Percentiles rank a stretch among this genome's conserved stretches.
These are phyloP conservation scores for Drosophila punjabiensis DNA, from an alignment of 1,140 invertebrate species.

Conservation along the genomic window DNA sequence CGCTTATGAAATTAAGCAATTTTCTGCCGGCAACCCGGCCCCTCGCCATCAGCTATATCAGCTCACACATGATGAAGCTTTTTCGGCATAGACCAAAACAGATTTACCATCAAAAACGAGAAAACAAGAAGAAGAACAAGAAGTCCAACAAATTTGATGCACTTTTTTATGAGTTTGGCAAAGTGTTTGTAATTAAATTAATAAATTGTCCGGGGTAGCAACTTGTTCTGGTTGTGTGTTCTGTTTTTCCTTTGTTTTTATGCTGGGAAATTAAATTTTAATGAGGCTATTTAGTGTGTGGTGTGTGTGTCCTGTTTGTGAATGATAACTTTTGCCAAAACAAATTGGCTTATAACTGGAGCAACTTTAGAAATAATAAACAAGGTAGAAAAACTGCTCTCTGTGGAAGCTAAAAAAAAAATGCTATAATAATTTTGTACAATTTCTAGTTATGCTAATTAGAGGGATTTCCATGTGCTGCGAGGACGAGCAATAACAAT, in stretches of 20 bases:
- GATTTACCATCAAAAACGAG: slow-evolving; percentile 54
- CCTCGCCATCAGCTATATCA: not conserved
- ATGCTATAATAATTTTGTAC: not conserved
- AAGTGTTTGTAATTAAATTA: slow-evolving; percentile 79
- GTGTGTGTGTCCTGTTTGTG: slow-evolving; percentile 26
- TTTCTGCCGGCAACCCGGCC: slow-evolving; percentile 18
- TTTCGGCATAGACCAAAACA: slow-evolving; percentile 64
- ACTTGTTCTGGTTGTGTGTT: slow-evolving; percentile 28
- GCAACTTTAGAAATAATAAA: slow-evolving; percentile 21
- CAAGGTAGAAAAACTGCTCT: not conserved
- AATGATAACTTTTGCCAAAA: slow-evolving; percentile 33
- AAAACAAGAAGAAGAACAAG: slow-evolving; percentile 16
- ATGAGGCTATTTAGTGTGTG: slow-evolving; percentile 50
- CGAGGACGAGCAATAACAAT: not conserved
- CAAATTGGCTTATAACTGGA: slow-evolving; percentile 32
- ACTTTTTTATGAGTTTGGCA: slow-evolving; percentile 73
- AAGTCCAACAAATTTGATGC: slow-evolving; percentile 67
- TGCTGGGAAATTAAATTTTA: slow-evolving; percentile 62
- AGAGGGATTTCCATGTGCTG: not conserved
- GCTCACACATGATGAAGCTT: slow-evolving; percentile 59
- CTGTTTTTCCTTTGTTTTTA: slow-evolving; percentile 37
- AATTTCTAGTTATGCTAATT: not conserved
- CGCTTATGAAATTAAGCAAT: slow-evolving; percentile 81
- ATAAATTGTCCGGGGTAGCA: slow-evolving; percentile 56
- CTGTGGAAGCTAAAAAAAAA: not conserved